phyloP scores from a whole-genome alignment of 2,797 vertebrate species.

The Poliocrania exsul region DNA sequence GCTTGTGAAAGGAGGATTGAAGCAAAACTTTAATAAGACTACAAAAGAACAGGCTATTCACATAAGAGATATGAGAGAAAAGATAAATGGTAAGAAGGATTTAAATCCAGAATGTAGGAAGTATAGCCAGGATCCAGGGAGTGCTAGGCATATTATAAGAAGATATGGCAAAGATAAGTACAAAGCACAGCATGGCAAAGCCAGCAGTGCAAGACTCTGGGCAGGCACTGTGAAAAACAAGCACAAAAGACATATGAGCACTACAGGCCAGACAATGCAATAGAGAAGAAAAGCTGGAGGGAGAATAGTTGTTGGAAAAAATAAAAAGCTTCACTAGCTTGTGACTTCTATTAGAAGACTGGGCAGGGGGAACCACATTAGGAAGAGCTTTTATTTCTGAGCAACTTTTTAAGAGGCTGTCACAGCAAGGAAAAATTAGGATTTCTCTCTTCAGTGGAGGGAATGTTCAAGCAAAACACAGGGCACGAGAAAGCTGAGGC shows the following conservation, averaged over 20 bases:
- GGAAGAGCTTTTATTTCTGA: neutral
- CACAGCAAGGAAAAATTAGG: neutral
- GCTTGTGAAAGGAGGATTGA: neutral
- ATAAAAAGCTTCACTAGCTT: constrained; percentile 16
- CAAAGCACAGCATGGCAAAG: constrained; percentile 32
- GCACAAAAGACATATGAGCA: neutral
- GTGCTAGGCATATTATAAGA: neutral
- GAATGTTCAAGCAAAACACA: neutral
- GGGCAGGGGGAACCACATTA: neutral
- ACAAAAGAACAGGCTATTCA: constrained; percentile 13
- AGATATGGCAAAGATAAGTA: constrained; percentile 6
- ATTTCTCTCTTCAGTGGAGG: neutral
- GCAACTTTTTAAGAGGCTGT: neutral
- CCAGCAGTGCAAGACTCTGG: neutral
- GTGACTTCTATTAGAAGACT: neutral
- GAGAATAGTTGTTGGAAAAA: neutral
- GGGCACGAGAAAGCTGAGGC: neutral
- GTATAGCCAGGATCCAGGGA: constrained; percentile 5
- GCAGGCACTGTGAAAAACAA: constrained; percentile 35
- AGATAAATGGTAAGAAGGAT: constrained; percentile 9
- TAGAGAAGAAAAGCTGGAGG: constrained; percentile 21
- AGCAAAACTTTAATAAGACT: constrained; percentile 39
- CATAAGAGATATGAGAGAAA: neutral
- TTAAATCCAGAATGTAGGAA: constrained; percentile 22
- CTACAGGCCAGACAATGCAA: neutral